phyloP scores from a whole-genome alignment of 2,888 invertebrate species.

The Coleophora deauratella region DNA sequence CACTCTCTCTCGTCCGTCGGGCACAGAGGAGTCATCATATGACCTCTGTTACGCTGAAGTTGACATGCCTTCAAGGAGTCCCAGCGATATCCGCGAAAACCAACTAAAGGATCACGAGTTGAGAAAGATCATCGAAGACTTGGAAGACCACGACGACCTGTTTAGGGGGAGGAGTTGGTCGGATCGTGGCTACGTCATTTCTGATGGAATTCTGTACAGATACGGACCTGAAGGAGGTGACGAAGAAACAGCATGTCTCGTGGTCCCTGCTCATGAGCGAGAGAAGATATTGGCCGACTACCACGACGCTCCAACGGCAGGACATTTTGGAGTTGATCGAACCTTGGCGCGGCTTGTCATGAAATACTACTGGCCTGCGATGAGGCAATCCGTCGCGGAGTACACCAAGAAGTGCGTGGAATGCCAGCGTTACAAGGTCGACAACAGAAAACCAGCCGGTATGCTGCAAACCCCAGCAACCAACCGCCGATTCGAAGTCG shows the following conservation, averaged over 20 bases:
- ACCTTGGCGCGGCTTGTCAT: not conserved
- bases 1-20: not conserved
- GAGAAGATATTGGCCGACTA: no score
- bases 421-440: not conserved
- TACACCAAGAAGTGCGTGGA: not conserved
- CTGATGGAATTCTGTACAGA: no score
- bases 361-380: not conserved
- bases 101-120: not conserved
- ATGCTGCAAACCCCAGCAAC: not conserved
- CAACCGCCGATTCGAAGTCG: not conserved
- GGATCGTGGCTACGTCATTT: no score
- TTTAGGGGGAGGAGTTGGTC: not conserved
- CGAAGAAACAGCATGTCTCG: no score
- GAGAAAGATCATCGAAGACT: no score
- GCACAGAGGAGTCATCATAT: not conserved
- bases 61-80: not conserved
- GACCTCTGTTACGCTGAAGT: not conserved
- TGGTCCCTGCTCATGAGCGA: no score
- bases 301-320: no score
- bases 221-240: no score
- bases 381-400: not conserved
- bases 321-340: not conserved
- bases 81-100: not conserved
- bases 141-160: not conserved
- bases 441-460: not conserved